Evolutionary conservation across 2,888 invertebrate genomes (phyloP).

Genomic region (Apodemia mormo): DNA sequence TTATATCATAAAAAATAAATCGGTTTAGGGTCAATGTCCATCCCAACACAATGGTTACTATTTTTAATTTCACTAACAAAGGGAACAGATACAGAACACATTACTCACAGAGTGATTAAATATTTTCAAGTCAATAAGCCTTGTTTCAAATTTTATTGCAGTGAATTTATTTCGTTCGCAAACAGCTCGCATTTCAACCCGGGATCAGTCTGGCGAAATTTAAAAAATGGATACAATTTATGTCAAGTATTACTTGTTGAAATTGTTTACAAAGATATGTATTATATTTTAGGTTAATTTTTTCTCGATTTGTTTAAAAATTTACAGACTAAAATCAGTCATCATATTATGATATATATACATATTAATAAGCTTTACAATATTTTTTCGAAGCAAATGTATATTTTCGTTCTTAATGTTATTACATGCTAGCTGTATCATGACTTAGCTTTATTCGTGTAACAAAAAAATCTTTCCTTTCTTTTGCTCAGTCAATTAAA

Average conservation of each 20-base stretch:
- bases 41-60: background rate
- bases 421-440: no score
- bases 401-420: no score
- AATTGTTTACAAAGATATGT: background rate
- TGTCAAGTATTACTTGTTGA: background rate
- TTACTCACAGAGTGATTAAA: slow-evolving; percentile 14
- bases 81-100: background rate
- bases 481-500: no score
- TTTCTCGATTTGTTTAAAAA: background rate
- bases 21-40: no score
- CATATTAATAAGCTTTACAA: no score
- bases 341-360: no score
- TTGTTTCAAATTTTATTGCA: slow-evolving; percentile 14
- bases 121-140: slow-evolving; percentile 17
- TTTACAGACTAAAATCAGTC: background rate
- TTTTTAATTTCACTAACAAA: slow-evolving; percentile 6
- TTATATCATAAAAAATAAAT: no score
- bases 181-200: background rate
- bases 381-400: no score
- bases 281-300: background rate
- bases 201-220: slow-evolving; percentile 2
- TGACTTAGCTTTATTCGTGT: no score
- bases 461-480: no score
- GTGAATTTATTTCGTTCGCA: slow-evolving; percentile 10
- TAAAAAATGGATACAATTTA: background rate